phyloP scores from a whole-genome alignment of 30 jellyfish, hydroid and myxozoan genomes.

The Pelagia noctiluca region DNA sequence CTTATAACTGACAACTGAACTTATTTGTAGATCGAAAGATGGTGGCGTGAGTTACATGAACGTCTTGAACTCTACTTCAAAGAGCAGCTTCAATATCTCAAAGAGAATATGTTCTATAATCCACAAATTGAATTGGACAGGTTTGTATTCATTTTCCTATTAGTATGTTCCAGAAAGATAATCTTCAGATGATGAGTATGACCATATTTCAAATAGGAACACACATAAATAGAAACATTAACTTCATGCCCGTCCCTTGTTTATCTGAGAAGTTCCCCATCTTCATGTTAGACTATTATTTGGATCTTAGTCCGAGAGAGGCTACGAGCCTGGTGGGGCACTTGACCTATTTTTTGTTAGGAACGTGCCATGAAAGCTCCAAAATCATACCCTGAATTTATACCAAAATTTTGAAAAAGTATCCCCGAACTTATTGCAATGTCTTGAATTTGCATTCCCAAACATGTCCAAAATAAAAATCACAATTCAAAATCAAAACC shows the following conservation, averaged over 20 bases:
- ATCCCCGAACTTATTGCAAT: too few species aligned
- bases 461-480: too few species aligned
- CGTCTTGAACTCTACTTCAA: constrained; percentile 55
- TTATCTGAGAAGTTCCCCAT: constrained; percentile 5
- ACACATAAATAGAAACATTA: neutral
- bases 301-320: too few species aligned
- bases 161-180: neutral
- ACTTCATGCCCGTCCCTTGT: neutral
- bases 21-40: constrained; percentile 38
- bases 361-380: too few species aligned
- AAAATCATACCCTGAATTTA: too few species aligned
- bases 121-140: constrained; percentile 48
- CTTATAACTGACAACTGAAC: constrained; percentile 23
- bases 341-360: too few species aligned
- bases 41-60: constrained; percentile 61
- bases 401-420: too few species aligned
- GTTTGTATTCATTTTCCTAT: constrained; percentile 30
- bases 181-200: constrained; percentile 15
- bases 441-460: too few species aligned
- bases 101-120: constrained; percentile 44
- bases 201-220: constrained; percentile 8
- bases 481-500: too few species aligned
- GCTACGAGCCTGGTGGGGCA: too few species aligned
- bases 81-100: constrained; percentile 61
- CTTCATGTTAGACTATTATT: too few species aligned